Evolutionary conservation across 2,888 invertebrate genomes (phyloP).

Genomic region (Sycophila texana): DNA sequence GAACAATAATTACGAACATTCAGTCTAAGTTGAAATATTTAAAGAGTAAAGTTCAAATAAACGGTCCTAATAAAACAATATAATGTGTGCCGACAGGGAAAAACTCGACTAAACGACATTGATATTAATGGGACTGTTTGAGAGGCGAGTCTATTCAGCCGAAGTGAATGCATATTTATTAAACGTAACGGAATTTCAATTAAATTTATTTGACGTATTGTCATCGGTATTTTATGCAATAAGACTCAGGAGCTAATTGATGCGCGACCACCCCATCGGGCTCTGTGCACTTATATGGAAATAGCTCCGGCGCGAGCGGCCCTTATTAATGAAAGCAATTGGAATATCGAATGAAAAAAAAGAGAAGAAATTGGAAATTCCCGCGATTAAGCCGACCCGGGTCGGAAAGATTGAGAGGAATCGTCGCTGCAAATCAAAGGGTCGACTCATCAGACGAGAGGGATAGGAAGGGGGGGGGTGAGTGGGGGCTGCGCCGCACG

Average conservation of each 20-base stretch:
- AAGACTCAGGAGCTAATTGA: slow-evolving; percentile 22
- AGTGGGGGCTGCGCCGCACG: slow-evolving; percentile 33
- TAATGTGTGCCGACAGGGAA: neutral
- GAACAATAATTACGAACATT: neutral
- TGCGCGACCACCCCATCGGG: neutral
- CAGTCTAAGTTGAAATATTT: neutral
- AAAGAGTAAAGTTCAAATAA: neutral
- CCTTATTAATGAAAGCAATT: slow-evolving; percentile 53
- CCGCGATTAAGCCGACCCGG: slow-evolving; percentile 38
- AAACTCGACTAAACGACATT: neutral
- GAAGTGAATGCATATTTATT: slow-evolving; percentile 33
- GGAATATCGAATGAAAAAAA: slow-evolving; percentile 56
- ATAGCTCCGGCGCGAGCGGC: slow-evolving; percentile 44
- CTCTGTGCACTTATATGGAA: slow-evolving; percentile 47
- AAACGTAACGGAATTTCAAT: slow-evolving; percentile 47
- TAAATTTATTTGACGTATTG: slow-evolving; percentile 41
- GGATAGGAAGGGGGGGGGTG: slow-evolving; percentile 25
- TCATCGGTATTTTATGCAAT: slow-evolving; percentile 39
- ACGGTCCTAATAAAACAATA: neutral
- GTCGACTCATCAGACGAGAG: slow-evolving; percentile 53
- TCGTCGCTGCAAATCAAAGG: slow-evolving; percentile 65
- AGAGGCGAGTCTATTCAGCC: neutral
- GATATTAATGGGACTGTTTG: neutral
- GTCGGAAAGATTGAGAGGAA: slow-evolving; percentile 29
- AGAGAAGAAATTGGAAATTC: slow-evolving; percentile 48